Evolutionary conservation across 53 echinoderm and acorn worm genomes (phyloP).

Genomic region (Patiria pectinifera): DNA sequence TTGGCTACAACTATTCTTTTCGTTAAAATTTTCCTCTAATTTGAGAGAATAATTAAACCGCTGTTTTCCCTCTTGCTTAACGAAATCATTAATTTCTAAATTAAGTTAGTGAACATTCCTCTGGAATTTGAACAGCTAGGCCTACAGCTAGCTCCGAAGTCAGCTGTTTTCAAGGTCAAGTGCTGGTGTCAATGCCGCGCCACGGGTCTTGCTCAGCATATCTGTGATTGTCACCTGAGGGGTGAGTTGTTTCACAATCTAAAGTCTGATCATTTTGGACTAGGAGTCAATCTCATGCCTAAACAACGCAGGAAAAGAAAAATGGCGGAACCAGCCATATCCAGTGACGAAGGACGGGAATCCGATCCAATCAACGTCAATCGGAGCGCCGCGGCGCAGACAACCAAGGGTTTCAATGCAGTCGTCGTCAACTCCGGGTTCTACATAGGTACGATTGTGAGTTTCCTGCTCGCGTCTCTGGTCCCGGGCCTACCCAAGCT

Average conservation of each 20-base stretch:
- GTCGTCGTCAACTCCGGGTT: conserved; percentile 43
- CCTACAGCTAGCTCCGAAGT: too few species aligned
- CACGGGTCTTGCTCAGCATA: too few species aligned
- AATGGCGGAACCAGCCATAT: background rate
- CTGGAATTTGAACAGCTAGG: too few species aligned
- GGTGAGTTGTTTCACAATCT: background rate
- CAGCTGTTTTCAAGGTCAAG: too few species aligned
- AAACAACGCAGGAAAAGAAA: background rate
- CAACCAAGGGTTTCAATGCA: conserved; percentile 32
- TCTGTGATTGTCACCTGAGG: too few species aligned
- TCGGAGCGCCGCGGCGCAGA: background rate
- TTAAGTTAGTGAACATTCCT: too few species aligned
- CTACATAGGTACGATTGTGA: conserved; percentile 54
- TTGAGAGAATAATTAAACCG: too few species aligned
- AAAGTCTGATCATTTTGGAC: background rate
- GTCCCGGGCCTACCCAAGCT: conserved; percentile 49
- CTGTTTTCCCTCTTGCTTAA: too few species aligned
- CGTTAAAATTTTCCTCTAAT: too few species aligned
- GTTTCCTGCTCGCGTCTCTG: conserved; percentile 48
- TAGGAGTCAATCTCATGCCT: background rate
- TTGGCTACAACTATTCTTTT: too few species aligned
- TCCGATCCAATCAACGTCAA: background rate
- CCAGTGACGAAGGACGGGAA: background rate
- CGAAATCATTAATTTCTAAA: too few species aligned
- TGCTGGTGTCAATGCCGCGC: too few species aligned